Conservation (phyloP, 1,140 invertebrate species). For the Achroia grisella region DNA sequence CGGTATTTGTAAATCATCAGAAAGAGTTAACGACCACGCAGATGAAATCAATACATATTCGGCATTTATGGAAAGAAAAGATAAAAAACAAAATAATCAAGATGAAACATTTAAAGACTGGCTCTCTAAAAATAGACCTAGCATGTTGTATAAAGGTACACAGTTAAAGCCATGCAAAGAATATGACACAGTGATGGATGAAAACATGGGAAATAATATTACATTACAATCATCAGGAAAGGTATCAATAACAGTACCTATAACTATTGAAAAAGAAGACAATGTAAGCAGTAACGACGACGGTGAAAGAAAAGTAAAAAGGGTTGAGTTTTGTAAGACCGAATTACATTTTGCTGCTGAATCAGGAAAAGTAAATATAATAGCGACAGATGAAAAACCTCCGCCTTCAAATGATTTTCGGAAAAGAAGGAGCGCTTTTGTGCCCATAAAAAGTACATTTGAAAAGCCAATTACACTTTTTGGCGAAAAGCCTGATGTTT, state of each 20-base stretch:
- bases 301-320: slow-evolving; percentile 76
- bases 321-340: slow-evolving; percentile 89
- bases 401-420: slow-evolving; percentile 86
- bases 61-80: slow-evolving; percentile 12
- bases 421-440: slow-evolving; percentile 74
- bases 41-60: slow-evolving; percentile 22
- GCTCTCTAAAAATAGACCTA: slow-evolving; percentile 54
- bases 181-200: slow-evolving; percentile 24
- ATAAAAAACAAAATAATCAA: slow-evolving; percentile 19
- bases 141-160: slow-evolving; percentile 20
- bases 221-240: slow-evolving; percentile 52
- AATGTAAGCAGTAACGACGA: slow-evolving; percentile 30
- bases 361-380: slow-evolving; percentile 87
- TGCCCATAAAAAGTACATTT: slow-evolving; percentile 55
- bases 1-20: slow-evolving; percentile 80
- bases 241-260: slow-evolving; percentile 64
- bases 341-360: slow-evolving; percentile 91
- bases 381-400: slow-evolving; percentile 89
- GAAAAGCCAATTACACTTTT: slow-evolving; percentile 60
- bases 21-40: slow-evolving; percentile 71
- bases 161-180: slow-evolving; percentile 25
- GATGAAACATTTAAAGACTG: slow-evolving; percentile 61
- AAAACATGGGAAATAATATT: slow-evolving; percentile 39
- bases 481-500: slow-evolving; percentile 40
- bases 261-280: slow-evolving; percentile 42